Base-by-base conservation (phyloP, 2,888 invertebrate genomes). In the Luperina testacea region DNA sequence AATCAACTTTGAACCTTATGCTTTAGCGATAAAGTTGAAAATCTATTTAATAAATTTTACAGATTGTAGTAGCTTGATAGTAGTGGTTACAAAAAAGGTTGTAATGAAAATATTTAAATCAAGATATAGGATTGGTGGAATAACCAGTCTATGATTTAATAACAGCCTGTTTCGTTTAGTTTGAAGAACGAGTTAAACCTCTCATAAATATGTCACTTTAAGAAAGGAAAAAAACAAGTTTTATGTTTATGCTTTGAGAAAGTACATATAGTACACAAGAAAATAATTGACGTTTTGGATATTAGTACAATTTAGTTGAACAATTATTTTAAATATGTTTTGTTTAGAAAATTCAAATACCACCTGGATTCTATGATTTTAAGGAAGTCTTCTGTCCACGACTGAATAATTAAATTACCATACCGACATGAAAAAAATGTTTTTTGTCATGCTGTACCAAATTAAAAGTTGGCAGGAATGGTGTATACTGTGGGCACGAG, bases 71-170 rank as follows among this genome's bases (percentile, higher is more conserved):
- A 32, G 32, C 32, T 32, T 32, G 32, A 32, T 1, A 83, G 81
- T 80, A 77, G 53, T 57, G 73, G 32, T 72, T n/a, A 74, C 77
- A 81, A 84, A 83, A 75, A 69, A 64, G 6, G 17, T n/a, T 45
- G 3, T 15, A 38, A 32, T 17, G 5, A 57, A 57, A 57, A 1
- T 24, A 48, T 20, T 24, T 74, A 57, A 57, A 57, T 8, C 42
- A 48, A 38, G 51, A 45, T 45, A 17, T 17, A 24, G 4, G 1
- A 42, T 6, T 63, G 17, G 2, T 75, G 9, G 32, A 38, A 20
- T 48, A 15, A 59, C 17, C 13, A 59, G 45, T 75, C 7, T 24
- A 42, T 38, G 32, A 48, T 53, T 72, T 53, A 13, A 57, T 32
- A 13, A 45, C 17, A 45, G 32, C n/a, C 32, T 8, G 9, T 32